Conservation (phyloP, 2,797 vertebrate genomes). For the Denticeps clupeoides region DNA sequence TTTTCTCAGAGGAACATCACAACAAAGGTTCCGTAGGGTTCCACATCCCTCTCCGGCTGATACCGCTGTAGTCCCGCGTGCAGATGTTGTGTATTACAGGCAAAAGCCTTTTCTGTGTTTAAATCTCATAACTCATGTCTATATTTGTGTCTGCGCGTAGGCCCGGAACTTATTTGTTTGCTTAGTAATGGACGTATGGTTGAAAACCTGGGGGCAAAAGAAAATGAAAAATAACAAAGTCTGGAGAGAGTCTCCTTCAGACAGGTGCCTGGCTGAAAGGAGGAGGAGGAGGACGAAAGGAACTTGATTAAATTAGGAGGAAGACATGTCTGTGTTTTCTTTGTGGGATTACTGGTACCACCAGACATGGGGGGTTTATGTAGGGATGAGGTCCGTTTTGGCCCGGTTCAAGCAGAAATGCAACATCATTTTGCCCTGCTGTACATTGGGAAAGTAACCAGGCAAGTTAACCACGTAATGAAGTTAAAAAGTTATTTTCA, state of each 20-base stretch:
- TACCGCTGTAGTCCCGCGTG: slow-evolving; percentile 34
- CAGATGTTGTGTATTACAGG: slow-evolving; percentile 61
- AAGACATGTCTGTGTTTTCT: slow-evolving; percentile 50
- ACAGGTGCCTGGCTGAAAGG: slow-evolving; percentile 48
- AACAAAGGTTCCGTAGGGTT: background rate
- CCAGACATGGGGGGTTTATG: slow-evolving; percentile 48
- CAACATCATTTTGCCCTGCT: slow-evolving; percentile 14
- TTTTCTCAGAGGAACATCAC: no score
- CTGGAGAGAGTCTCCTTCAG: slow-evolving; percentile 45
- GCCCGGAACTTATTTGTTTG: slow-evolving; percentile 66
- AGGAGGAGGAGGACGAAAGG: slow-evolving; percentile 20
- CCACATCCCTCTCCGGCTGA: slow-evolving; percentile 4
- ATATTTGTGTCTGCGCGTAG: slow-evolving; percentile 69
- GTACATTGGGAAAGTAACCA: background rate
- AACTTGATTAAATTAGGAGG: slow-evolving; percentile 45
- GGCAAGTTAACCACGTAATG: no score
- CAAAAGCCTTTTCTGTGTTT: slow-evolving; percentile 46
- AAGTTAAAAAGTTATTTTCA: no score
- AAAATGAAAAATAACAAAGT: slow-evolving; percentile 71
- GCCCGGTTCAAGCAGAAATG: slow-evolving; percentile 26
- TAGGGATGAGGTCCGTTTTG: slow-evolving; percentile 51
- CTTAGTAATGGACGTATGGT: slow-evolving; percentile 63
- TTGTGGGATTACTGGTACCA: slow-evolving; percentile 45
- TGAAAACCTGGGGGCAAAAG: slow-evolving; percentile 63
- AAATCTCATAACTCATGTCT: slow-evolving; percentile 67